Evolutionary conservation across 2,888 invertebrate species (phyloP), one percentile per base, ranked within the genome.

Genomic region (Biston stratarius): DNA sequence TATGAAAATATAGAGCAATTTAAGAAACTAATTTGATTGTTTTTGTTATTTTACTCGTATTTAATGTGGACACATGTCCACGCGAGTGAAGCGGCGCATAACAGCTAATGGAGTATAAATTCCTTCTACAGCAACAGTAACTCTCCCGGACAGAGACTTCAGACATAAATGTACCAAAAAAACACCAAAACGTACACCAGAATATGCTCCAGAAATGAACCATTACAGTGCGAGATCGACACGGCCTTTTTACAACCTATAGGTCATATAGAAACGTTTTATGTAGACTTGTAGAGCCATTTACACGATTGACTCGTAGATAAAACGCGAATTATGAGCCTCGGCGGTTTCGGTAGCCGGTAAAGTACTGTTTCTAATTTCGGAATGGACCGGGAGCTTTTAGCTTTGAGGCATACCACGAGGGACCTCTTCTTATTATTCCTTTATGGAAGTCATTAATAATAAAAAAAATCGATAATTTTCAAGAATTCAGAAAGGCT

Each of bases 311-410:
- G 81, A 79, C 76, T 77, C 75, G 51, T 69, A 79, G 76, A 81
- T 83, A 79, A 79, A 82, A 81, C 73, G 67, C 72, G 72, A 77
- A 81, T 81, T 80, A 81, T 81, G 77, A 79, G 74, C 67, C 65
- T 67, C 73, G 24, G 67, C 71, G 74, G 71, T 71, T 71, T 60
- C 56, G 55, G 69, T 62, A 48, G 48, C 75, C 77, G 76, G 79
- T 80, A 81, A 82, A 82, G 74, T 80, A 77, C 72, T 72, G 77
- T 71, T 76, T 79, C 78, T 82, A 78, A 83, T 83, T 81, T 82
- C 72, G 74, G 81, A 83, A 83, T 83, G 83, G 83, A 80, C 55
- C 64, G 61, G 72, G 74, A 33, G 34, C 5, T 15, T 67, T 69
- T 53, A 65, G 66, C 40, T 61, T 12, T 72, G 64, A 63, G 69